A percentile compares a stretch with the other conserved stretches of the same genome.
phyloP scores from a whole-genome alignment of 2,113 vertebrate species.

The Galbula dea region DNA sequence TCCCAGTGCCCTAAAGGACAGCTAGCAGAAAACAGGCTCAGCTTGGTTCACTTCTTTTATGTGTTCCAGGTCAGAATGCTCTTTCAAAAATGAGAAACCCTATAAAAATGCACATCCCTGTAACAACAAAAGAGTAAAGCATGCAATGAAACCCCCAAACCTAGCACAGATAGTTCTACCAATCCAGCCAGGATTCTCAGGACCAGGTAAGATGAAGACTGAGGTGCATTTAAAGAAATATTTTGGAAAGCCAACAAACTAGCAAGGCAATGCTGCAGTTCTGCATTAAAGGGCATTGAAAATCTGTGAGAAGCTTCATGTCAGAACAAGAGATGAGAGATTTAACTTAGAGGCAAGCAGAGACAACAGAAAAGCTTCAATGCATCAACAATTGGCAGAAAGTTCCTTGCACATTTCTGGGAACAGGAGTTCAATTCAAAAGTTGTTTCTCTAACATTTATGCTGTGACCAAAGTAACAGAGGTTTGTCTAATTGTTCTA shows the following conservation, averaged over 20 bases:
- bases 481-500: background rate
- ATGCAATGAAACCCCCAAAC: slow-evolving; percentile 26
- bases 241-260: slow-evolving; percentile 25
- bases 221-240: slow-evolving; percentile 59
- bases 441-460: background rate
- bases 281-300: background rate
- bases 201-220: slow-evolving; percentile 54
- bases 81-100: background rate
- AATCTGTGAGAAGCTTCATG: slow-evolving; percentile 30
- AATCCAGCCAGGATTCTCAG: slow-evolving; percentile 42
- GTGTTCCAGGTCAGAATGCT: background rate
- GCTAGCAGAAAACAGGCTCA: background rate
- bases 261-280: background rate
- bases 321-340: background rate
- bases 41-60: background rate
- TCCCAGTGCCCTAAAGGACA: background rate
- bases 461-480: background rate
- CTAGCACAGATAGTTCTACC: background rate
- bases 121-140: background rate
- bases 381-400: background rate
- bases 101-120: background rate
- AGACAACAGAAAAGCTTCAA: background rate
- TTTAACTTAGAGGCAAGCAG: slow-evolving; percentile 36
- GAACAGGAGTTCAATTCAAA: background rate
- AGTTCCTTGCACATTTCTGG: background rate